phyloP scores from a whole-genome alignment of 2,797 vertebrate genomes.

The Poeciliopsis gracilis region DNA sequence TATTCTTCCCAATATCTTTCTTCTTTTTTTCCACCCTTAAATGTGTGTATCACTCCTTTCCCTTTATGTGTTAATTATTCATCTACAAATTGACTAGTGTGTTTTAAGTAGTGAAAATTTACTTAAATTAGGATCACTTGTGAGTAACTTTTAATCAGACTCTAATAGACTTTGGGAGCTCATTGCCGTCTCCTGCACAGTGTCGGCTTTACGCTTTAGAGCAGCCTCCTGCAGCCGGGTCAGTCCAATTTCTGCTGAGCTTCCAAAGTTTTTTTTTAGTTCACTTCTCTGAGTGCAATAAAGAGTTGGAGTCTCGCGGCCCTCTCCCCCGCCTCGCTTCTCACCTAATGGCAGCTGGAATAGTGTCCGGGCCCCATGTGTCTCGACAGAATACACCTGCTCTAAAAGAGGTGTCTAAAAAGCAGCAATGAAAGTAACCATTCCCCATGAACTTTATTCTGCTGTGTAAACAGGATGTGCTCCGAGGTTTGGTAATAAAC shows the following conservation, averaged over 20 bases:
- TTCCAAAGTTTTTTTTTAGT: neutral
- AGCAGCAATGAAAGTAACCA: neutral
- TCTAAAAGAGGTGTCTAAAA: neutral
- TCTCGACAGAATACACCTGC: neutral
- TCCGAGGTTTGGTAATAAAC: neutral
- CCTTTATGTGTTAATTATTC: neutral
- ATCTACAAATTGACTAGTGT: neutral
- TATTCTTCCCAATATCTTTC: neutral
- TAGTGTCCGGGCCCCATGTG: neutral
- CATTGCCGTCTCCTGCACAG: neutral
- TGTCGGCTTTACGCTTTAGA: neutral
- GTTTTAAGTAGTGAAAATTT: neutral
- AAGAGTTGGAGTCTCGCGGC: neutral
- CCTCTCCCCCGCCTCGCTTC: neutral
- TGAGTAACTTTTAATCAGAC: neutral
- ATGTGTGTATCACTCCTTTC: constrained; percentile 2
- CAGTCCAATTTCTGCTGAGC: neutral
- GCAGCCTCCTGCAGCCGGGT: neutral
- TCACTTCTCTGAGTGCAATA: neutral
- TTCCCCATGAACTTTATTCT: neutral
- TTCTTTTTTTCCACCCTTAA: neutral
- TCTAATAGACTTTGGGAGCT: neutral
- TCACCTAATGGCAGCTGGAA: neutral
- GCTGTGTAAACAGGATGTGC: neutral
- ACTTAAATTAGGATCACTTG: neutral